Conservation (phyloP, 2,113 vertebrate species). For the Cepphus grylle region DNA sequence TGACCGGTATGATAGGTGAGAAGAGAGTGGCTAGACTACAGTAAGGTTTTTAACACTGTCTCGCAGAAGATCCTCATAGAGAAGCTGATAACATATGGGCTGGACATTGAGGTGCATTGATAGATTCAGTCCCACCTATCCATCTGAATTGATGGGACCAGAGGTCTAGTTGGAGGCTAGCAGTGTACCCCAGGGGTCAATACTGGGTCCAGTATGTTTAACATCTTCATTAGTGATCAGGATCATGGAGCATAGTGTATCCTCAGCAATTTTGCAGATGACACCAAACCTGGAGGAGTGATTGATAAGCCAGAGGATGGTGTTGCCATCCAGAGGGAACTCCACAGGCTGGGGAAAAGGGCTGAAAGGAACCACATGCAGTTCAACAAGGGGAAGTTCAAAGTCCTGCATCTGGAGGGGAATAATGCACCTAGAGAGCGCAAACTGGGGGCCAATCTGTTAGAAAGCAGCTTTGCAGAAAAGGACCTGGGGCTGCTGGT, state of each 20-base stretch:
- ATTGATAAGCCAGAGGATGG: background rate
- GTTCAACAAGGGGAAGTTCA: background rate
- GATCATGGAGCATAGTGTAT: background rate
- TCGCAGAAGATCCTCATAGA: background rate
- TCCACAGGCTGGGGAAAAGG: background rate
- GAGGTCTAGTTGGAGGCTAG: background rate
- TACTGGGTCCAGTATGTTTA: background rate
- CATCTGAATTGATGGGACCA: background rate
- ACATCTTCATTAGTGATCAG: background rate
- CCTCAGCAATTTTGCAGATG: background rate
- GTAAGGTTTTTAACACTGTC: background rate
- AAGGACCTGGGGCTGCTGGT: background rate
- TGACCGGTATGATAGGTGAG: too few species aligned
- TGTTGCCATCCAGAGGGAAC: background rate
- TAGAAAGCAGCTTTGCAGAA: background rate
- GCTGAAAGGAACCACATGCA: rapidly evolving
- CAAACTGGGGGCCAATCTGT: rapidly evolving
- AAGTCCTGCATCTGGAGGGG: background rate
- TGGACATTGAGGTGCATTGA: background rate
- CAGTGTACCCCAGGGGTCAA: background rate
- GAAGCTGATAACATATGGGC: background rate
- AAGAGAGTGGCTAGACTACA: background rate
- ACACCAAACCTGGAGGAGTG: background rate
- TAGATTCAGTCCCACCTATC: background rate
- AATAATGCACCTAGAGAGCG: background rate